A percentile compares a stretch with the other conserved stretches of the same genome.
These are phyloP conservation scores for Poeciliopsis infans DNA, from an alignment of 2,797 vertebrate species.

Conservation along the genomic window DNA sequence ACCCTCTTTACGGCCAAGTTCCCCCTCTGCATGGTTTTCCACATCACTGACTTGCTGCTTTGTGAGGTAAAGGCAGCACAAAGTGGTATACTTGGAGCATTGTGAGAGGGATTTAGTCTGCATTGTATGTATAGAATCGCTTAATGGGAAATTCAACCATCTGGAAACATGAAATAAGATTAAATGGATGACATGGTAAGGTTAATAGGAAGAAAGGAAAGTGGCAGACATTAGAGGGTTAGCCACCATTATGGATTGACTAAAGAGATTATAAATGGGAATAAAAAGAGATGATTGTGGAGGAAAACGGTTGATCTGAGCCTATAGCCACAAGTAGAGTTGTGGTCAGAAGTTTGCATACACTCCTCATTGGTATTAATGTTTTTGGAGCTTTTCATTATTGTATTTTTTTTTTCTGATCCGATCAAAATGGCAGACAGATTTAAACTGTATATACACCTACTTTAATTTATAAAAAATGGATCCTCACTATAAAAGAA, in stretches of 20 bases:
- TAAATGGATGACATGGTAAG: not conserved
- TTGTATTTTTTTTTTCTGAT: no score
- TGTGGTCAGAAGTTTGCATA: not conserved
- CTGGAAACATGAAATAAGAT: constrained; percentile 26
- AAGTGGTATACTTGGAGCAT: constrained; percentile 3
- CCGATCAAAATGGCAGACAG: no score
- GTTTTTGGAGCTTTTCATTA: not conserved
- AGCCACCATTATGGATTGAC: constrained; percentile 1
- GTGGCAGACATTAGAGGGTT: not conserved
- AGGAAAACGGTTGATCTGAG: constrained; percentile 5
- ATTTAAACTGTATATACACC: not conserved
- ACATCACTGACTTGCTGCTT: constrained; percentile 97
- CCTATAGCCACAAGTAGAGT: constrained; percentile 12
- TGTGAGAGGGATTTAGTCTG: constrained; percentile 19
- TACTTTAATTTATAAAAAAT: not conserved
- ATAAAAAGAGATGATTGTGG: not conserved
- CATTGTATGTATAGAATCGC: constrained; percentile 22
- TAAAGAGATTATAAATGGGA: not conserved
- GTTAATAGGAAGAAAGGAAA: not conserved
- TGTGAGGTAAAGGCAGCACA: constrained; percentile 86
- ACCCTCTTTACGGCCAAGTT: constrained; percentile 99
- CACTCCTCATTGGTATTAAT: not conserved
- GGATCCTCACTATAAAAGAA: not conserved
- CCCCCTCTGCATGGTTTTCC: constrained; percentile 99
- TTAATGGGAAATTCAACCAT: constrained; percentile 13